phyloP scores from a whole-genome alignment of 2,888 invertebrate species.

The Sepioteuthis lessoniana region DNA sequence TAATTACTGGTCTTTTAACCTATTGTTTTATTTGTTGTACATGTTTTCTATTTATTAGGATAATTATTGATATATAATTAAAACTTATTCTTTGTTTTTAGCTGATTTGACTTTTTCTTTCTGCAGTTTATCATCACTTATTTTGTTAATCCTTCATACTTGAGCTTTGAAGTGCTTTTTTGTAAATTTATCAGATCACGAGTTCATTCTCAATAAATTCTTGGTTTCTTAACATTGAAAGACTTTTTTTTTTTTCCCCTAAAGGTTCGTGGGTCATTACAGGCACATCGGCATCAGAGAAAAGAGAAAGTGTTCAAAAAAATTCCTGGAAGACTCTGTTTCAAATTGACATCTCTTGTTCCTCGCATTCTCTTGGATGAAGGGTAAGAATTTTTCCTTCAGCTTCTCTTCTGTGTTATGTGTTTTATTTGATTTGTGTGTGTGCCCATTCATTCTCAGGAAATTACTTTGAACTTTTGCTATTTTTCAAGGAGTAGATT shows the following conservation, averaged over 20 bases:
- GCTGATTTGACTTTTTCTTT: not conserved
- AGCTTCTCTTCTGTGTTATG: not conserved
- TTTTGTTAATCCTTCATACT: not conserved
- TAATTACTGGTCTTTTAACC: no score
- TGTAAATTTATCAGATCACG: not conserved
- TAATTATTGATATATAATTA: no score
- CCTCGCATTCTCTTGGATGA: constrained; percentile 70
- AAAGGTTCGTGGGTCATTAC: constrained; percentile 56
- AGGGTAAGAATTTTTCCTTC: constrained; percentile 63
- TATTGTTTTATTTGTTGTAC: no score
- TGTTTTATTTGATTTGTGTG: no score
- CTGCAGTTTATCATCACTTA: not conserved
- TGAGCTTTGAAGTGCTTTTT: not conserved
- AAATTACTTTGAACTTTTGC: no score
- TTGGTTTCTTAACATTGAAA: not conserved
- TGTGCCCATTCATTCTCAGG: no score
- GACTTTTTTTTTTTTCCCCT: constrained; percentile 37
- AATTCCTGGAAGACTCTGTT: constrained; percentile 73
- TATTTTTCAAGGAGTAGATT: no score
- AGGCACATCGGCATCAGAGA: constrained; percentile 56
- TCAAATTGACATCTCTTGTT: constrained; percentile 69
- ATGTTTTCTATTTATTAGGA: no score
- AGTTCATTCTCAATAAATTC: no score
- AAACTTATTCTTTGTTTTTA: no score
- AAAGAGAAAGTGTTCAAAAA: constrained; percentile 65